Base-by-base conservation (phyloP, 2,113 vertebrate genomes). In the Pteruthius melanotis region DNA sequence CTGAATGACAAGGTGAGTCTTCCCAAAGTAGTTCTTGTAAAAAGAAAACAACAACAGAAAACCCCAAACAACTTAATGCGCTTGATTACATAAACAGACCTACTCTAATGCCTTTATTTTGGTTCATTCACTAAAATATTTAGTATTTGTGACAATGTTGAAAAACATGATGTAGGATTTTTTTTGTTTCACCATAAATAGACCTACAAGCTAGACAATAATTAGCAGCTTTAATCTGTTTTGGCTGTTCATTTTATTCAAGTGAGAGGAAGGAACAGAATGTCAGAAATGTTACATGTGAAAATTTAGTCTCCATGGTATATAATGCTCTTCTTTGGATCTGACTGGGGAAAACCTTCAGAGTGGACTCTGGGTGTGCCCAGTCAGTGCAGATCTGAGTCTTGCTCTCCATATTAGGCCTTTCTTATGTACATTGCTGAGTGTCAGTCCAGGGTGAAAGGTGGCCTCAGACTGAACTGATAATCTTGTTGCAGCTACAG, bases 1-100 rank as follows among this genome's bases (percentile, higher is more conserved):
- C 24, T 96, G 50, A 97, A 68, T 74, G 96, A 90, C 89, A 97
- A 95, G 97, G 98, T 98, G 90, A 97, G 97, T 97, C 52, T 84
- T 93, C 31, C 53, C 59, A 37, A 65, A 28, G 44, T 13, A 77
- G 28, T 69, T 87, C 35, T 44, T 74, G 21, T 23, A 28, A 30
- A 44, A 83, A 50, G 15, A 30, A 75, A 60, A 50, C 8, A 20
- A 23, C 13, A 72, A 53, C 28, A 17, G 39, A n/a, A 89, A 47
- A 6, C 2, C 1, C 21, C 9, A 16, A 54, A 56, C 23, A 52
- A 3, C 63, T 60, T 35, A 37, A 45, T 76, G 42, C 20, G 26
- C 15, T 89, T 84, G 37, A 72, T 28, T 87, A 33, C 27, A 15
- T 71, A 49, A 26, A 54, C 52, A 82, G n/a, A 63, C 15, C 26